phyloP scores from a whole-genome alignment of 2,888 invertebrate species.

The Idaea straminata region DNA sequence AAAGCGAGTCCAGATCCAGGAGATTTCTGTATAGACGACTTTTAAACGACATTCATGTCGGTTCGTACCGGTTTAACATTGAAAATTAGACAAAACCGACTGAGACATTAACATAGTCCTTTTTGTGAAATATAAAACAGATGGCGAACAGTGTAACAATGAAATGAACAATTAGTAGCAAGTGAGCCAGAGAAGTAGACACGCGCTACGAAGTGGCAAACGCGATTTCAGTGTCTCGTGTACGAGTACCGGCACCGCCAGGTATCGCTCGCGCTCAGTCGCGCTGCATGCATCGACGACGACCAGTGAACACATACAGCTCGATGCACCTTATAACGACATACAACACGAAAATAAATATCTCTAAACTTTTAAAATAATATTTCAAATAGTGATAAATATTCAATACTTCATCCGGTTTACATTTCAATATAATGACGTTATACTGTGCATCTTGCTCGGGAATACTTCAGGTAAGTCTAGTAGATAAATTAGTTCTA shows the following conservation, averaged over 20 bases:
- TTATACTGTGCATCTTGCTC: neutral
- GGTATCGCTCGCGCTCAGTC: neutral
- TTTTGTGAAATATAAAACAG: neutral
- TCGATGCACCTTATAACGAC: neutral
- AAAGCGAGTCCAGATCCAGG: conserved; percentile 90
- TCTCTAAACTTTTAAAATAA: neutral
- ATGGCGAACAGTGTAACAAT: conserved; percentile 2
- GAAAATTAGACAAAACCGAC: conserved; percentile 10
- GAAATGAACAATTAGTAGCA: neutral
- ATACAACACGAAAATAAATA: neutral
- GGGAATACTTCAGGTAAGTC: neutral
- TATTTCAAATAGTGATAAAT: neutral
- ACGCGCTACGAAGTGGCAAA: conserved; percentile 7
- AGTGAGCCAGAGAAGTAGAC: conserved; percentile 1
- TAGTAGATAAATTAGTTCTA: neutral
- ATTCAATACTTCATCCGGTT: neutral
- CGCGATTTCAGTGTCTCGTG: conserved; percentile 6
- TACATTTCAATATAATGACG: neutral
- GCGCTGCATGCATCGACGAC: neutral
- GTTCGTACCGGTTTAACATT: conserved; percentile 11
- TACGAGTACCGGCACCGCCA: neutral
- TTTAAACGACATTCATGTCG: conserved; percentile 26
- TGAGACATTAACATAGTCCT: conserved; percentile 4
- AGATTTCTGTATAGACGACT: conserved; percentile 86
- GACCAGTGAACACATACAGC: neutral